These are phyloP conservation scores for Nibea albiflora DNA, from an alignment of 2,113 vertebrate genomes.

Conservation along the genomic window DNA sequence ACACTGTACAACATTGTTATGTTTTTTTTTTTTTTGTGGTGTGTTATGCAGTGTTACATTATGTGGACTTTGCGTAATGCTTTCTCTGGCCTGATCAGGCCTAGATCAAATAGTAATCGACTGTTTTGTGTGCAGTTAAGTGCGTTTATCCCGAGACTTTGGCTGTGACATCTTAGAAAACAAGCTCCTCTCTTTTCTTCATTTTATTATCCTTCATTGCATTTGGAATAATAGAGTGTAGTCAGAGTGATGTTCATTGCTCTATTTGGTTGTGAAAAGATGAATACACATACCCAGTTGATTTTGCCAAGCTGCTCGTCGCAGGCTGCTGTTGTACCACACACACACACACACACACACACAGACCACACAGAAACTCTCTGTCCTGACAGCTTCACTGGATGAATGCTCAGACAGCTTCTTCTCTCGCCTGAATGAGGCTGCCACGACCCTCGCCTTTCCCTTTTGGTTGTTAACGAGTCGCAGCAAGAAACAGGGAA, in stretches of 20 bases:
- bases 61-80: not conserved
- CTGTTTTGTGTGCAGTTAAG: not conserved
- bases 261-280: not conserved
- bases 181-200: not conserved
- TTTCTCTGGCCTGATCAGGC: not conserved
- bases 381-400: slow-evolving; percentile 14
- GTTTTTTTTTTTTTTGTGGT: too few species aligned
- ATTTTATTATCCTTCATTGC: not conserved
- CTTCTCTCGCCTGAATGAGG: slow-evolving; percentile 12
- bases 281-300: not conserved
- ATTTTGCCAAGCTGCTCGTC: not conserved
- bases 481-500: not conserved
- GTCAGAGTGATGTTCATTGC: not conserved
- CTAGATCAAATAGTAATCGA: not conserved
- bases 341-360: not conserved
- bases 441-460: not conserved
- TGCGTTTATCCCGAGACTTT: not conserved
- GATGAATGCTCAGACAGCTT: slow-evolving; percentile 31
- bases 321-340: slow-evolving; percentile 5
- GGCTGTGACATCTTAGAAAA: not conserved
- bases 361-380: slow-evolving; percentile 36
- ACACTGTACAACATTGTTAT: not conserved
- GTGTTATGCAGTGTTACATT: not conserved
- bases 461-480: not conserved
- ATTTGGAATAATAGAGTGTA: slow-evolving; percentile 1